Conservation (phyloP, 2,797 vertebrate genomes). For the Pipistrellus pipistrellus region DNA sequence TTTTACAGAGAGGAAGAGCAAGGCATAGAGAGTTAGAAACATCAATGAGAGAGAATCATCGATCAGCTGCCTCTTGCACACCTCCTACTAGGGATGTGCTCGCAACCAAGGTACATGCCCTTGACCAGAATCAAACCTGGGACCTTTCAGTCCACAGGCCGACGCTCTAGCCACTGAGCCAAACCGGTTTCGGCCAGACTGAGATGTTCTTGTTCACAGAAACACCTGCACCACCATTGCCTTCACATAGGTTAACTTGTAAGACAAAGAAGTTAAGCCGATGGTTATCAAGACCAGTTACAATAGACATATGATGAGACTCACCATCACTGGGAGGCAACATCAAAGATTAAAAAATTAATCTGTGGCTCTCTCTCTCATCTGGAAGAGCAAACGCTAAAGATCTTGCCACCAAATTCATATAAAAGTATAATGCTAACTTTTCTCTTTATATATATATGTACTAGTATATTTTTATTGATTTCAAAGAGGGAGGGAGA, state of each 20-base stretch:
- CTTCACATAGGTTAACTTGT: slow-evolving; percentile 86
- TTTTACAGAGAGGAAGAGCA: too few species aligned
- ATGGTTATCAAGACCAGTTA: slow-evolving; percentile 94
- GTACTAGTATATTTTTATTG: background rate
- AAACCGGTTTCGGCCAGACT: slow-evolving; percentile 84
- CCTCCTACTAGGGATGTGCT: too few species aligned
- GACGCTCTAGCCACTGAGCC: too few species aligned
- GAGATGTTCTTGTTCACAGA: slow-evolving; percentile 92
- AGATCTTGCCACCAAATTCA: slow-evolving; percentile 94
- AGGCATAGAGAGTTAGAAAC: too few species aligned
- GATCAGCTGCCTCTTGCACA: too few species aligned
- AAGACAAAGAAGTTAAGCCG: slow-evolving; percentile 94
- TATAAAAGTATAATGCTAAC: slow-evolving; percentile 86
- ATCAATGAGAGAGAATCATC: too few species aligned
- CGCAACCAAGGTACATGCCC: too few species aligned
- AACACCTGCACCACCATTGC: slow-evolving; percentile 90
- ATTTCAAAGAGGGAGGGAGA: background rate
- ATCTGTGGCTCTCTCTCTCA: slow-evolving; percentile 94
- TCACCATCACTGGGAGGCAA: slow-evolving; percentile 94
- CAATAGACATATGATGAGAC: slow-evolving; percentile 95
- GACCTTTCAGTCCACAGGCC: too few species aligned
- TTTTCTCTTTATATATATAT: slow-evolving; percentile 89
- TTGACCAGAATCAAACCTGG: too few species aligned
- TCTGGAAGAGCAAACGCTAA: slow-evolving; percentile 95
- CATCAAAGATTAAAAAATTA: slow-evolving; percentile 88